phyloP scores from a whole-genome alignment of 2,888 invertebrate genomes.

The Endotricha flammealis region DNA sequence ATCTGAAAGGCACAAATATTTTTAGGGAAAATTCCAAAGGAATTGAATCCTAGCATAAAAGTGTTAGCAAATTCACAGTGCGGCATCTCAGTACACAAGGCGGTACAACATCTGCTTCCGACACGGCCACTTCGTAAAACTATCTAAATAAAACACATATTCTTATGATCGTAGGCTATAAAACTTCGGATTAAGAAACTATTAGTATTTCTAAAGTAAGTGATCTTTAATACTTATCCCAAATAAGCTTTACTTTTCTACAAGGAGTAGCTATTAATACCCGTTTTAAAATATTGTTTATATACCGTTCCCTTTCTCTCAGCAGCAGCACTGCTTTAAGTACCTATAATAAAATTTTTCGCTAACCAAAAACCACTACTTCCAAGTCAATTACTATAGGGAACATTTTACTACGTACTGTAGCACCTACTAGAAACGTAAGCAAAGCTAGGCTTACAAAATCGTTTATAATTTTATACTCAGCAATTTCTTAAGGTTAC shows the following conservation, averaged over 20 bases:
- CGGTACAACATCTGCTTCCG: constrained; percentile 21
- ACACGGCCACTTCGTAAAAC: constrained; percentile 16
- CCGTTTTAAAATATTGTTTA: constrained; percentile 46
- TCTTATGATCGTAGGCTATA: constrained; percentile 76
- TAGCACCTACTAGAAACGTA: constrained; percentile 72
- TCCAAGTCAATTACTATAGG: constrained; percentile 92
- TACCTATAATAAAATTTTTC: constrained; percentile 27
- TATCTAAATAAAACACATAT: constrained; percentile 48
- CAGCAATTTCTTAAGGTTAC: constrained; percentile 67
- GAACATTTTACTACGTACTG: constrained; percentile 83
- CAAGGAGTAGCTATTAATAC: constrained; percentile 47
- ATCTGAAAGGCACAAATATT: not conserved
- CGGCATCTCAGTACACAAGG: constrained; percentile 34
- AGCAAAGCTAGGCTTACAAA: constrained; percentile 71
- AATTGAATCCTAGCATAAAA: constrained; percentile 2
- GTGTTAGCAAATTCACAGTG: constrained; percentile 2
- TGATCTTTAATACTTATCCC: constrained; percentile 55
- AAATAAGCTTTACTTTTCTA: constrained; percentile 73
- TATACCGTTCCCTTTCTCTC: constrained; percentile 39
- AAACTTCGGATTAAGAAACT: constrained; percentile 60
- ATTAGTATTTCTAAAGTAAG: constrained; percentile 57
- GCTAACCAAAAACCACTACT: constrained; percentile 77
- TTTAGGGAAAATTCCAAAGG: not conserved
- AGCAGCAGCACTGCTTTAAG: constrained; percentile 48
- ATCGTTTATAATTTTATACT: constrained; percentile 76